These are phyloP conservation scores for Tribolium castaneum DNA, from an alignment of 1,140 invertebrate genomes.

Conservation along the genomic window DNA sequence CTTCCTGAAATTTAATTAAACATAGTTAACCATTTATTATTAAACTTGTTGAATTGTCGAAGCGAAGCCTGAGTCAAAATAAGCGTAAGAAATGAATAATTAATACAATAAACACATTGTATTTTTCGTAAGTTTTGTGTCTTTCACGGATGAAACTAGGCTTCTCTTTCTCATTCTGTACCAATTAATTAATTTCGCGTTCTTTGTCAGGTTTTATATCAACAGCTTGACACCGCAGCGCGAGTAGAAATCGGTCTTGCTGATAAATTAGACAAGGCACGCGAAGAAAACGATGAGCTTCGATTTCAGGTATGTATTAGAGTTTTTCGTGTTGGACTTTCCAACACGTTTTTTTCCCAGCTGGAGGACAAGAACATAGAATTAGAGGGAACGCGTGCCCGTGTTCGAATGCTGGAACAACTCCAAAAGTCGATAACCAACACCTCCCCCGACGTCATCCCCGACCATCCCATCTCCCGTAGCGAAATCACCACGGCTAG, in stretches of 20 bases:
- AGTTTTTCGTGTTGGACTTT: neutral
- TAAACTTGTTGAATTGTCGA: too few relatives aligned
- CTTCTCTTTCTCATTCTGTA: neutral
- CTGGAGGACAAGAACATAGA: constrained; percentile 85
- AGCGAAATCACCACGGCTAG: constrained; percentile 65
- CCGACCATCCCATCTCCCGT: constrained; percentile 55
- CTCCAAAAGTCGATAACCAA: constrained; percentile 56
- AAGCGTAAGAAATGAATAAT: too few relatives aligned
- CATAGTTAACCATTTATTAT: too few relatives aligned
- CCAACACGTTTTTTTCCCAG: constrained; percentile 63
- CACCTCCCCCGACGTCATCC: constrained; percentile 64
- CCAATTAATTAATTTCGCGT: neutral
- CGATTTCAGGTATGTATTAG: constrained; percentile 77
- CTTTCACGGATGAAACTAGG: neutral
- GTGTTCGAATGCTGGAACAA: constrained; percentile 76
- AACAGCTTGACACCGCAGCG: constrained; percentile 73
- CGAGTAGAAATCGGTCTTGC: constrained; percentile 73
- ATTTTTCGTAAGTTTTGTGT: too few relatives aligned
- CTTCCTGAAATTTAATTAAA: too few relatives aligned
- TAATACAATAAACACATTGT: too few relatives aligned
- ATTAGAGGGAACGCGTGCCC: constrained; percentile 80
- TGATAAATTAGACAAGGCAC: constrained; percentile 77
- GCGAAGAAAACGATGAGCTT: constrained; percentile 84
- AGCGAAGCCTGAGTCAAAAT: too few relatives aligned
- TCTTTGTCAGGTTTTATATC: constrained; percentile 73